Percentiles rank a stretch among this genome's conserved stretches.
phyloP scores from a whole-genome alignment of 2,113 vertebrate species.

The Arenaria interpres region DNA sequence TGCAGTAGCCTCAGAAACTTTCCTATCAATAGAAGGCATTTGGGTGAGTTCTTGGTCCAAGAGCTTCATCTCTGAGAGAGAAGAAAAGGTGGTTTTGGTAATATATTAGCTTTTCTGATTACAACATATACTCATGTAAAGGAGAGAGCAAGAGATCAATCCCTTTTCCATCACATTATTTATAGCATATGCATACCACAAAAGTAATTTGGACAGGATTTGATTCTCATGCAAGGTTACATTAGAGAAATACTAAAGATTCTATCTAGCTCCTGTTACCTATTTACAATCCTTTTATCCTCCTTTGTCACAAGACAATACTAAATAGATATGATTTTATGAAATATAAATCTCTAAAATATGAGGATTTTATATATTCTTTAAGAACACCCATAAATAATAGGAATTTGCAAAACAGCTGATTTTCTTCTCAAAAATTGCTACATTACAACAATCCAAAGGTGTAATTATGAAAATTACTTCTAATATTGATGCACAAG shows the following conservation, averaged over 20 bases:
- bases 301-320: background rate
- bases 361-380: background rate
- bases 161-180: background rate
- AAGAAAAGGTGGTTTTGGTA: background rate
- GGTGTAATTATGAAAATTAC: background rate
- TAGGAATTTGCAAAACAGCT: background rate
- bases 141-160: background rate
- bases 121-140: background rate
- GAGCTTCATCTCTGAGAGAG: background rate
- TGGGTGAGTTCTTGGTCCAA: background rate
- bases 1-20: background rate
- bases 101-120: background rate
- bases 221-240: background rate
- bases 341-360: conserved; percentile 13
- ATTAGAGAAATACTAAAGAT: conserved; percentile 25
- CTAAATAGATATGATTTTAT: background rate
- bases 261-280: background rate
- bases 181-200: background rate
- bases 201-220: conserved; percentile 16
- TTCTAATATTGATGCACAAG: background rate
- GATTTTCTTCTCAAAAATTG: background rate
- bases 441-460: background rate
- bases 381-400: background rate
- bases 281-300: conserved; percentile 21
- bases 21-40: background rate